Percentiles rank a stretch among this genome's conserved stretches.
These are phyloP conservation scores for Philaenus spumarius DNA, from an alignment of 1,140 invertebrate species.

Conservation along the genomic window DNA sequence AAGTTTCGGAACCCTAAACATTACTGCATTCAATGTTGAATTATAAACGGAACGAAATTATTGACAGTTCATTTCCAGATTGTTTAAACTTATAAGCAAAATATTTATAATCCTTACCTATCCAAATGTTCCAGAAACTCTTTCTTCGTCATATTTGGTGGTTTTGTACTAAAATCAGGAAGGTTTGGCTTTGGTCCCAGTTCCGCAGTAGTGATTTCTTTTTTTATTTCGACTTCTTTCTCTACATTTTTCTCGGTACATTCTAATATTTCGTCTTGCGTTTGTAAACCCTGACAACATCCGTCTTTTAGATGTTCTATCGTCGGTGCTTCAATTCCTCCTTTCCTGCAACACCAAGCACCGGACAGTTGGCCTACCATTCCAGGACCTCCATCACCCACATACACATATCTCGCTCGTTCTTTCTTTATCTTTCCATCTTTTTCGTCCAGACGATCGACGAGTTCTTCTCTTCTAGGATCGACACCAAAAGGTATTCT, in stretches of 20 bases:
- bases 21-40: too few relatives aligned
- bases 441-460: slow-evolving; percentile 7
- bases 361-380: slow-evolving; percentile 50
- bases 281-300: slow-evolving; percentile 60
- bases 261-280: slow-evolving; percentile 58
- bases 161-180: not conserved
- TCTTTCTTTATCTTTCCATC: slow-evolving; percentile 19
- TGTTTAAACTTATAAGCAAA: too few relatives aligned
- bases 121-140: slow-evolving; percentile 22
- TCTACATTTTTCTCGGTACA: slow-evolving; percentile 29
- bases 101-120: slow-evolving; percentile 11
- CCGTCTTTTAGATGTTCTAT: slow-evolving; percentile 64
- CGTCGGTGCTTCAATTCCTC: slow-evolving; percentile 56
- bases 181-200: slow-evolving; percentile 4
- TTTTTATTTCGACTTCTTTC: slow-evolving; percentile 33
- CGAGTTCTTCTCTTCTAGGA: slow-evolving; percentile 16
- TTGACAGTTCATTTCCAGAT: too few relatives aligned
- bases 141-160: slow-evolving; percentile 13
- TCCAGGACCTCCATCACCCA: slow-evolving; percentile 57
- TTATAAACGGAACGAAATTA: too few relatives aligned
- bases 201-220: slow-evolving; percentile 3
- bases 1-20: too few relatives aligned
- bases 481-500: slow-evolving; percentile 27
- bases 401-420: slow-evolving; percentile 46
- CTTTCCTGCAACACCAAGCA: slow-evolving; percentile 62